Evolutionary conservation across 2,797 vertebrate species (phyloP).

Genomic region (Nyctibius grandis): DNA sequence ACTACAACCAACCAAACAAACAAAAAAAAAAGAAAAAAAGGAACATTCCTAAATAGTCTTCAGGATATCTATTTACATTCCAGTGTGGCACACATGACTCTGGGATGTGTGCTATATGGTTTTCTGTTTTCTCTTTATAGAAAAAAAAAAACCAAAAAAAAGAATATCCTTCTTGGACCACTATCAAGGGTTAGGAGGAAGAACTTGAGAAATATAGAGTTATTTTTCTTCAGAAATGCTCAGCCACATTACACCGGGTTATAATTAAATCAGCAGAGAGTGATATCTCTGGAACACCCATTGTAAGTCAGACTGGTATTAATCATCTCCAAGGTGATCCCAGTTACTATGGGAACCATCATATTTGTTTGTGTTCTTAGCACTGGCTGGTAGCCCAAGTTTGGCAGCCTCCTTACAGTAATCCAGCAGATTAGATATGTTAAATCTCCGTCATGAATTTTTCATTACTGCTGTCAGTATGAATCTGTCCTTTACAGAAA

Average conservation of each 20-base stretch:
- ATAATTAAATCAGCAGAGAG: slow-evolving; percentile 60
- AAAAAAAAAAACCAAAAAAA: neutral
- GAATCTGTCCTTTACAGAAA: slow-evolving; percentile 33
- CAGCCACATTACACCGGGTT: slow-evolving; percentile 24
- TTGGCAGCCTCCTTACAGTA: slow-evolving; percentile 46
- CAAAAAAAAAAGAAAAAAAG: accelerated
- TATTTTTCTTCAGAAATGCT: slow-evolving; percentile 21
- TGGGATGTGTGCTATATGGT: neutral
- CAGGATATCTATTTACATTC: neutral
- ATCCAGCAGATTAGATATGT: slow-evolving; percentile 64
- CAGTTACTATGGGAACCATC: slow-evolving; percentile 71
- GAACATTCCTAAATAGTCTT: neutral
- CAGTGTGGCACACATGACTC: neutral
- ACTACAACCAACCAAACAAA: neutral
- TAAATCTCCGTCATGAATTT: slow-evolving; percentile 44
- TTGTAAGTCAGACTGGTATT: slow-evolving; percentile 56
- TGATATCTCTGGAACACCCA: slow-evolving; percentile 38
- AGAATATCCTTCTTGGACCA: neutral
- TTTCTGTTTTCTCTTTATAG: neutral
- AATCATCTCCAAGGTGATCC: slow-evolving; percentile 78
- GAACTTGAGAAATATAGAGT: neutral
- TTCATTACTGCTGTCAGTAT: slow-evolving; percentile 44
- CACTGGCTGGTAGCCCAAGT: slow-evolving; percentile 36
- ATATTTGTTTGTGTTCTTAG: slow-evolving; percentile 71
- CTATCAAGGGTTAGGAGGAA: neutral